phyloP scores from a whole-genome alignment of 2,797 vertebrate genomes.

The Cossypha dichroa region DNA sequence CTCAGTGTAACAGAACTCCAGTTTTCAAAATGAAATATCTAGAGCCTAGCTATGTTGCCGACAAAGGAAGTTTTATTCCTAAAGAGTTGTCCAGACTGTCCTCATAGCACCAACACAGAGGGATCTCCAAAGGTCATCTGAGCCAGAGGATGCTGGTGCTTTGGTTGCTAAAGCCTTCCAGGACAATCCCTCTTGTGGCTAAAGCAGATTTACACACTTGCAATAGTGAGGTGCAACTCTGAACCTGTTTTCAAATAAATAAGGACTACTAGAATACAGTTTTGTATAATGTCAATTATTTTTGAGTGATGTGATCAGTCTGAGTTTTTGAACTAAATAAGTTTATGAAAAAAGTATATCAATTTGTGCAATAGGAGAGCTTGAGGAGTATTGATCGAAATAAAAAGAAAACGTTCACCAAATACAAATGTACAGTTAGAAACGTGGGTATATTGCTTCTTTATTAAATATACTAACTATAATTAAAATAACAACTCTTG shows the following conservation, averaged over 20 bases:
- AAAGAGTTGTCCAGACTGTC: fast-evolving
- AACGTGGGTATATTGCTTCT: not conserved
- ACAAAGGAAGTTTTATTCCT: not conserved
- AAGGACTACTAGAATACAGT: not conserved
- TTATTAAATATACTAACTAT: not conserved
- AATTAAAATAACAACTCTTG: not conserved
- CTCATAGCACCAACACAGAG: fast-evolving
- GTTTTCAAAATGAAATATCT: not conserved
- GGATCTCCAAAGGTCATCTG: not conserved
- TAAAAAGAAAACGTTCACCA: fast-evolving
- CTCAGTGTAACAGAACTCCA: not conserved
- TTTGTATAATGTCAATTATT: not conserved
- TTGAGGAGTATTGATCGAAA: not conserved
- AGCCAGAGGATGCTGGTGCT: not conserved
- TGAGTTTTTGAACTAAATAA: not conserved
- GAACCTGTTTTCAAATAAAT: not conserved
- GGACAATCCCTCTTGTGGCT: not conserved
- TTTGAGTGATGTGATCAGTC: not conserved
- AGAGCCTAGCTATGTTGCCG: fast-evolving
- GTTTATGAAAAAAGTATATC: not conserved
- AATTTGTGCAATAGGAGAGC: not conserved
- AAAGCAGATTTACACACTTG: not conserved
- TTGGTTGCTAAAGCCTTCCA: fast-evolving
- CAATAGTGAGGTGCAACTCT: not conserved
- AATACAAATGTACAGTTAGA: not conserved